These are phyloP conservation scores for Enteromius fasciolatus DNA, from an alignment of 2,797 vertebrate genomes.

Conservation along the genomic window DNA sequence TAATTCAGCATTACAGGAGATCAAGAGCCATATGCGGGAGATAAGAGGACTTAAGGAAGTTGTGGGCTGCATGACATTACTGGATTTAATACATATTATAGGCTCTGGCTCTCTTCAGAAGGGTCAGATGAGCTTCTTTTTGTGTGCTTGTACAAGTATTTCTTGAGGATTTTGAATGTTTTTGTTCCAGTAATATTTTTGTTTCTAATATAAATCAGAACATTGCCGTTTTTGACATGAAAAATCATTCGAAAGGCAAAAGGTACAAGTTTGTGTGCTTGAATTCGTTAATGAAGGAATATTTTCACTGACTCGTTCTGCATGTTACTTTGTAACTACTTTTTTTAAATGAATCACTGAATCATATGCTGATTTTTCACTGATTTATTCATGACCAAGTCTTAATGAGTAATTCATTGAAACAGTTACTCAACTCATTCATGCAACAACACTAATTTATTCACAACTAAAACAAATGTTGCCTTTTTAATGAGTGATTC, in stretches of 20 bases:
- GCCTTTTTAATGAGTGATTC: background rate
- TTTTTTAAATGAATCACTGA: background rate
- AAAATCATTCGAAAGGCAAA: too few species aligned
- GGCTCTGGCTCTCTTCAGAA: constrained; percentile 1
- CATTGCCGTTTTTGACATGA: background rate
- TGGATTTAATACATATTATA: constrained; percentile 31
- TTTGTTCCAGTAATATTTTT: background rate
- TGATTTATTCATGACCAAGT: background rate
- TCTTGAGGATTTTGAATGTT: background rate
- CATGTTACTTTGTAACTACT: background rate
- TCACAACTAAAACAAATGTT: background rate
- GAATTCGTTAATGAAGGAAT: background rate
- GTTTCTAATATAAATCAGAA: background rate
- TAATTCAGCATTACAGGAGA: constrained; percentile 42
- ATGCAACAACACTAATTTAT: background rate
- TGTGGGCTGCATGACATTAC: constrained; percentile 21
- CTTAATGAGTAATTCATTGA: background rate
- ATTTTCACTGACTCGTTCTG: background rate
- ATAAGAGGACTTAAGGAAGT: constrained; percentile 16
- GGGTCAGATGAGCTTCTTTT: constrained; percentile 4
- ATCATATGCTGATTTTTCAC: background rate
- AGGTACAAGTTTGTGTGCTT: background rate
- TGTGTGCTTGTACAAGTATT: too few species aligned
- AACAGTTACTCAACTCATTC: background rate
- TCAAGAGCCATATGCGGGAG: constrained; percentile 25